Conservation (phyloP, 2,113 vertebrate genomes). For the Cyprinodon brontotheroides region DNA sequence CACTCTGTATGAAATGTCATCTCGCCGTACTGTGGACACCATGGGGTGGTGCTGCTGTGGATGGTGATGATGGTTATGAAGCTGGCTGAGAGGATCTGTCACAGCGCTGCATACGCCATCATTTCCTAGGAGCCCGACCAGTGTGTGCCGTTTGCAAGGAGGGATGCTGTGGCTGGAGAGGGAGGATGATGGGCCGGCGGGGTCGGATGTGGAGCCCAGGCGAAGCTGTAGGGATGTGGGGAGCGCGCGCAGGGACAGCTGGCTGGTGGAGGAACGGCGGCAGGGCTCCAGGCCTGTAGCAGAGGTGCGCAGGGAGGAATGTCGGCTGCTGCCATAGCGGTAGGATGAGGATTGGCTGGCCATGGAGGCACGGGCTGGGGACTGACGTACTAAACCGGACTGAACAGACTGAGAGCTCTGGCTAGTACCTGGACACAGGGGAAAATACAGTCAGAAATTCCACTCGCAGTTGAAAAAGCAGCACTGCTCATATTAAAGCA, state of each 20-base stretch:
- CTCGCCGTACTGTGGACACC: conserved; percentile 84
- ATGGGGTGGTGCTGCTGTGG: conserved; percentile 82
- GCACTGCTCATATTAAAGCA: no score
- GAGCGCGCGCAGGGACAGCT: conserved; percentile 93
- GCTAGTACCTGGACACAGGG: conserved; percentile 85
- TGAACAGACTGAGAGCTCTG: conserved; percentile 96
- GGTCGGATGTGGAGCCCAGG: conserved; percentile 87
- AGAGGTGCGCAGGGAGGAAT: conserved; percentile 94
- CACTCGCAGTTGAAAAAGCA: not conserved
- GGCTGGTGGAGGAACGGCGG: conserved; percentile 95
- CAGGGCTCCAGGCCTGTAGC: conserved; percentile 92
- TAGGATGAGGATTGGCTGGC: conserved; percentile 96
- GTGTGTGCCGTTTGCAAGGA: conserved; percentile 92
- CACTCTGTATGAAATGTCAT: conserved; percentile 96
- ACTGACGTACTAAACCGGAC: conserved; percentile 91
- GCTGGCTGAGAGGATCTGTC: conserved; percentile 72
- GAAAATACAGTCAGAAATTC: not conserved
- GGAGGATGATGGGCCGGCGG: conserved; percentile 87
- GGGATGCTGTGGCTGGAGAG: conserved; percentile 98
- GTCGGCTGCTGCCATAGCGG: conserved; percentile 94
- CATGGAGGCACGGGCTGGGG: conserved; percentile 93
- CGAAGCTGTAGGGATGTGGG: conserved; percentile 96
- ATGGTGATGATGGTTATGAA: conserved; percentile 79
- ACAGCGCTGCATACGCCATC: conserved; percentile 82
- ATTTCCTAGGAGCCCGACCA: conserved; percentile 91